Evolutionary conservation across 2,797 vertebrate genomes (phyloP).

Genomic region (Luscinia luscinia): DNA sequence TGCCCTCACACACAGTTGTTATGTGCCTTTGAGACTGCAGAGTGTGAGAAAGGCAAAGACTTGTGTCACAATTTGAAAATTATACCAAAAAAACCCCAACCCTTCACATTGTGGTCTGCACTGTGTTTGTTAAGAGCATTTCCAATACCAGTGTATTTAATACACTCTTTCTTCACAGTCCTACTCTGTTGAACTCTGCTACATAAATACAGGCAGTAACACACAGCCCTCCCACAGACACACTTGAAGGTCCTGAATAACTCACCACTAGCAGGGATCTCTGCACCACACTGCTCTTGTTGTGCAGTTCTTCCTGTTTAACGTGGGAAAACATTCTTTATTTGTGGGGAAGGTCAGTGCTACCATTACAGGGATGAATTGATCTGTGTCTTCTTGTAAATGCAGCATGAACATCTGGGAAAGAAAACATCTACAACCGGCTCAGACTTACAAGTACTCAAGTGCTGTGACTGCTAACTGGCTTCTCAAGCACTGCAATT

Average conservation of each 20-base stretch:
- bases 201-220: neutral
- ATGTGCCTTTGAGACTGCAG: neutral
- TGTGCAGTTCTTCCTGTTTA: conserved; percentile 43
- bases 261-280: neutral
- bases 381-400: conserved; percentile 48
- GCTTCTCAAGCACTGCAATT: conserved; percentile 13
- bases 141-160: neutral
- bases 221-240: conserved; percentile 19
- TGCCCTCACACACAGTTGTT: neutral
- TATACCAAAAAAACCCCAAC: neutral
- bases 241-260: conserved; percentile 33
- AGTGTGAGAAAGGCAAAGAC: neutral
- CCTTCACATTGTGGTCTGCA: neutral
- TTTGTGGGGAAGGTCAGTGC: conserved; percentile 39
- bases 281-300: conserved; percentile 47
- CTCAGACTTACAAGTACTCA: neutral
- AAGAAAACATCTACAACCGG: conserved; percentile 45
- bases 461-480: conserved; percentile 47
- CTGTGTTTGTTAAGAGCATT: neutral
- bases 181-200: neutral
- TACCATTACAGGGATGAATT: conserved; percentile 44
- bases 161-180: neutral
- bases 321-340: conserved; percentile 44
- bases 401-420: conserved; percentile 45
- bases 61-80: neutral